Evolutionary conservation across 2,797 vertebrate genomes (phyloP).

Genomic region (Galagoides demidoff): DNA sequence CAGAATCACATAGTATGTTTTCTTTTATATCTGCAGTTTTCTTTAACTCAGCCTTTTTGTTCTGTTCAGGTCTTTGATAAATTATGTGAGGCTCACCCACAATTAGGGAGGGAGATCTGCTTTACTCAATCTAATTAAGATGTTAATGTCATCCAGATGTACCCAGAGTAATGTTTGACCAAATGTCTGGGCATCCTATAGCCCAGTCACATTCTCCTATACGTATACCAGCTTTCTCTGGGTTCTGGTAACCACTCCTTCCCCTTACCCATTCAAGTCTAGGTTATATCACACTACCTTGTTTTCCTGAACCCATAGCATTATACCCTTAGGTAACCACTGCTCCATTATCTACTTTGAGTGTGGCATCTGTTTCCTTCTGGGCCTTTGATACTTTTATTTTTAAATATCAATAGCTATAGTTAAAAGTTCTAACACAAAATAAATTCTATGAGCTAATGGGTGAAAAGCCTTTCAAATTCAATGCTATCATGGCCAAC

Average conservation of each 20-base stretch:
- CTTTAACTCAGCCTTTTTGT: neutral
- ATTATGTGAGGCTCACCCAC: neutral
- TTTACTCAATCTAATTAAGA: neutral
- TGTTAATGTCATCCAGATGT: neutral
- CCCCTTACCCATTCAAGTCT: neutral
- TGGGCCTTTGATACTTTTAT: neutral
- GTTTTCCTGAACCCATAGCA: conserved; percentile 21
- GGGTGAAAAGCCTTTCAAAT: conserved; percentile 8
- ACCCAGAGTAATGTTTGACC: neutral
- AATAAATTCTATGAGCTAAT: conserved; percentile 8
- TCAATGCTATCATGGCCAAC: neutral
- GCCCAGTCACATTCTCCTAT: neutral
- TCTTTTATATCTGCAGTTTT: neutral
- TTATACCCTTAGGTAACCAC: neutral
- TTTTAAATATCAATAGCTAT: conserved; percentile 54
- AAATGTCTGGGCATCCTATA: neutral
- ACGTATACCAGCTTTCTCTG: neutral
- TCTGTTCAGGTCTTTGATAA: neutral
- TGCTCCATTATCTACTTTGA: neutral
- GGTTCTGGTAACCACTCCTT: neutral
- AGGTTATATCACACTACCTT: neutral
- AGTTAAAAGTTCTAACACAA: conserved; percentile 36
- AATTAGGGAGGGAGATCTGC: neutral
- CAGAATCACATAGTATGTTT: neutral
- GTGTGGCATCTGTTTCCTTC: neutral